Conservation (phyloP, 2,113 vertebrate species). For the Smithornis capensis region DNA sequence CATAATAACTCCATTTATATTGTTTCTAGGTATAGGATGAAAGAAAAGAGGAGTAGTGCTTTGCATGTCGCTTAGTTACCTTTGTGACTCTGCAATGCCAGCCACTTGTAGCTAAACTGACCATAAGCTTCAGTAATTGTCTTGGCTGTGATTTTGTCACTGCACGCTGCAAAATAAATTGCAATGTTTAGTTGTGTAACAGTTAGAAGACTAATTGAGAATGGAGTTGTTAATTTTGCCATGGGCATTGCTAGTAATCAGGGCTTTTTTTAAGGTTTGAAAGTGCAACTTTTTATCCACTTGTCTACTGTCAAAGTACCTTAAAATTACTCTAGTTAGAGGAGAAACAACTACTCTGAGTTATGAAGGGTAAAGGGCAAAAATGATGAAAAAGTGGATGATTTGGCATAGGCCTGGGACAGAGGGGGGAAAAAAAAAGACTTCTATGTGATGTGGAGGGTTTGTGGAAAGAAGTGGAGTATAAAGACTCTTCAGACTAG, state of each 20-base stretch:
- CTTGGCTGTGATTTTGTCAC: not conserved
- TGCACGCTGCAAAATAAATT: not conserved
- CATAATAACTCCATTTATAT: not conserved
- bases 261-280: not conserved
- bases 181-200: not conserved
- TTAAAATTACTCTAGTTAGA: not conserved
- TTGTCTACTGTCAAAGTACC: not conserved
- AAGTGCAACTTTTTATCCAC: not conserved
- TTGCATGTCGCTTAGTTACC: not conserved
- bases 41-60: not conserved
- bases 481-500: too few species aligned
- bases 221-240: not conserved
- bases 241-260: not conserved
- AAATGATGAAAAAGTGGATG: not conserved
- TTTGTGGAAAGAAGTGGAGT: not conserved
- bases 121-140: not conserved
- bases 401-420: not conserved
- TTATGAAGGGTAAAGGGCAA: not conserved
- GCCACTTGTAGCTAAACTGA: not conserved
- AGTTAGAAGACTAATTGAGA: not conserved
- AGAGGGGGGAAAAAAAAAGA: not conserved
- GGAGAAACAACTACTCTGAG: not conserved
- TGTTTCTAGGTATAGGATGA: not conserved
- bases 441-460: not conserved
- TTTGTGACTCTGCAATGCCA: not conserved